phyloP scores from a whole-genome alignment of 2,113 vertebrate genomes.

The Archocentrus centrarchus region DNA sequence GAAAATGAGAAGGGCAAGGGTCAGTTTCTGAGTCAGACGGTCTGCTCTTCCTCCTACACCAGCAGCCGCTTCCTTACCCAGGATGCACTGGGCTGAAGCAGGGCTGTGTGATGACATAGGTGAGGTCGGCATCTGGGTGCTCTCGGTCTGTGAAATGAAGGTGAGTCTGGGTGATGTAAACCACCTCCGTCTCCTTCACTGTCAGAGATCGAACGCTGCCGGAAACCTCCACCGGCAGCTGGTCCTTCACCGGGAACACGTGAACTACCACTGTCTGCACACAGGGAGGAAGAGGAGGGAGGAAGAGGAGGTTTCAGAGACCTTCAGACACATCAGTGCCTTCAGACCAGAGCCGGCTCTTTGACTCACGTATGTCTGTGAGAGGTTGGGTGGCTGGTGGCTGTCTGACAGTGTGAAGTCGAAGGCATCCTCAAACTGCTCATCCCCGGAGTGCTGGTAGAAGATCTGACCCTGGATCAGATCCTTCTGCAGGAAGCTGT shows the following conservation, averaged over 20 bases:
- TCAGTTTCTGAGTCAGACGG: neutral
- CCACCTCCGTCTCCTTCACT: slow-evolving; percentile 83
- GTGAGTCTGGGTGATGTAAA: slow-evolving; percentile 76
- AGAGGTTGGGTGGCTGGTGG: slow-evolving; percentile 80
- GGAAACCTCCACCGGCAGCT: slow-evolving; percentile 77
- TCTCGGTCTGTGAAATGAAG: slow-evolving; percentile 81
- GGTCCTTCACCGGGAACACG: slow-evolving; percentile 82
- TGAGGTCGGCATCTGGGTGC: slow-evolving; percentile 79
- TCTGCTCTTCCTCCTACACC: neutral
- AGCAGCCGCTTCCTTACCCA: slow-evolving; percentile 51
- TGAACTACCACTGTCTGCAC: slow-evolving; percentile 76
- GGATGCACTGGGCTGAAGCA: slow-evolving; percentile 79
- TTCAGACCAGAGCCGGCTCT: neutral
- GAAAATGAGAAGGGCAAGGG: neutral
- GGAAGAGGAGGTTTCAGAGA: neutral
- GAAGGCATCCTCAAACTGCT: slow-evolving; percentile 80
- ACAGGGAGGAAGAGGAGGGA: neutral
- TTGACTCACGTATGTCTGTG: slow-evolving; percentile 73
- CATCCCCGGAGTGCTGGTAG: slow-evolving; percentile 78
- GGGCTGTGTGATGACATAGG: slow-evolving; percentile 75
- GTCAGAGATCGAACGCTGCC: slow-evolving; percentile 73
- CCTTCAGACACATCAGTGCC: neutral
- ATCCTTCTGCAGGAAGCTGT: slow-evolving; percentile 79
- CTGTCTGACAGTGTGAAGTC: slow-evolving; percentile 80
- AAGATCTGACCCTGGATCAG: slow-evolving; percentile 80